Conservation (phyloP, 2,888 invertebrate species). For the Eumacrocentrus americanus region DNA sequence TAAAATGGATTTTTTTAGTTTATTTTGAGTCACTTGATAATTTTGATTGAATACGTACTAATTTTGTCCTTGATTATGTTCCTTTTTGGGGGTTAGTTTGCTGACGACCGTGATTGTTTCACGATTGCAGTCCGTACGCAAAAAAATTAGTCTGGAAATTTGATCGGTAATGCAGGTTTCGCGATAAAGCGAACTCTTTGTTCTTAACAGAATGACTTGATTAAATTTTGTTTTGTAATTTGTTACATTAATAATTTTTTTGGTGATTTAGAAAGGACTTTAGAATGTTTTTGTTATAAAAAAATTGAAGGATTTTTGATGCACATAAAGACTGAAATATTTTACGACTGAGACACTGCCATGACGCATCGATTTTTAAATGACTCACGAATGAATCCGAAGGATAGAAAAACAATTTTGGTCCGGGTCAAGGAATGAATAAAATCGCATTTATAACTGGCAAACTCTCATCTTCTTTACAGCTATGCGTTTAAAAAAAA, state of each 20-base stretch:
- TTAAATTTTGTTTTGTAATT: neutral
- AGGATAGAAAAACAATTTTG: neutral
- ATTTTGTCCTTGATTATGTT: neutral
- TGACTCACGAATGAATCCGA: neutral
- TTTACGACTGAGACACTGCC: no score
- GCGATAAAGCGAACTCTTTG: neutral
- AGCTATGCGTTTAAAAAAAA: neutral
- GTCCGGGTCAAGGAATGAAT: neutral
- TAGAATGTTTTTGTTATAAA: no score
- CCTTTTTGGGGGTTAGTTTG: no score
- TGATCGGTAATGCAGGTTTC: neutral
- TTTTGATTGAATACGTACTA: neutral
- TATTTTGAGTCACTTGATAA: constrained; percentile 1
- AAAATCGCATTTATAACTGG: neutral
- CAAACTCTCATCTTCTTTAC: neutral
- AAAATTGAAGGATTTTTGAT: no score
- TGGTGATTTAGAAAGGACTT: no score
- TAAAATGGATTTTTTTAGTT: neutral
- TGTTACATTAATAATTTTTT: neutral
- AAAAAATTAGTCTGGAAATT: neutral
- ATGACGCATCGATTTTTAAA: no score
- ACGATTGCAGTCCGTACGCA: no score
- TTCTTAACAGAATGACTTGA: no score
- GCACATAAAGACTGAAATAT: no score
- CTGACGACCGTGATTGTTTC: no score